phyloP scores from a whole-genome alignment of 2,888 invertebrate species.

The Cosmia trapezina region DNA sequence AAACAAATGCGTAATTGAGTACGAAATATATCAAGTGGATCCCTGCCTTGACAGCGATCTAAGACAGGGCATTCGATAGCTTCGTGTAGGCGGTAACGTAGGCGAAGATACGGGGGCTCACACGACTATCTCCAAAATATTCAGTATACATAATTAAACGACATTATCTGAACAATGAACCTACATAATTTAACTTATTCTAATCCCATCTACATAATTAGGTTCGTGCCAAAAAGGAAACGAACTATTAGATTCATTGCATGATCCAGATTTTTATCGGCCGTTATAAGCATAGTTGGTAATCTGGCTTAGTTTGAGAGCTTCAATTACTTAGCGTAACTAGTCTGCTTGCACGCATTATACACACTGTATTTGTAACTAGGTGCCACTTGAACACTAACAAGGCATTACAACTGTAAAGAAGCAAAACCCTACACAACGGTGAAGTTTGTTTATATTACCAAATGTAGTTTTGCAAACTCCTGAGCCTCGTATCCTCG shows the following conservation, averaged over 20 bases:
- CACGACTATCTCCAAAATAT: conserved; percentile 70
- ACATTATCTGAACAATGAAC: conserved; percentile 76
- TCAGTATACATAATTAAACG: conserved; percentile 71
- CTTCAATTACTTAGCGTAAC: conserved; percentile 44
- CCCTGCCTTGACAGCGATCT: conserved; percentile 58
- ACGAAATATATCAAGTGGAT: conserved; percentile 52
- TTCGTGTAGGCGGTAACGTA: conserved; percentile 75
- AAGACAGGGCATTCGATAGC: conserved; percentile 54
- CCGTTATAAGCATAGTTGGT: conserved; percentile 33
- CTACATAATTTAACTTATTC: conserved; percentile 62
- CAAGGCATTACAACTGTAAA: neutral
- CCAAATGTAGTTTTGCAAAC: conserved; percentile 24
- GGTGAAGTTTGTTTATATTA: conserved; percentile 12
- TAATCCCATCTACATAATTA: conserved; percentile 61
- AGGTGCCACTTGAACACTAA: neutral
- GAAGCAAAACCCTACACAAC: neutral
- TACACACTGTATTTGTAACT: conserved; percentile 9
- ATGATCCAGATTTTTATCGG: conserved; percentile 51
- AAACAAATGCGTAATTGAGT: conserved; percentile 49
- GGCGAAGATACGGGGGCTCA: conserved; percentile 71
- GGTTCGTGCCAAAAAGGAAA: conserved; percentile 53
- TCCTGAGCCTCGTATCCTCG: conserved; percentile 48
- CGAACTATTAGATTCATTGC: conserved; percentile 28
- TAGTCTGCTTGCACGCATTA: neutral
- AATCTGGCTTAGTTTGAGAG: conserved; percentile 18